These are phyloP conservation scores for Chelonus formosanus DNA, from an alignment of 2,888 invertebrate genomes.

Conservation along the genomic window DNA sequence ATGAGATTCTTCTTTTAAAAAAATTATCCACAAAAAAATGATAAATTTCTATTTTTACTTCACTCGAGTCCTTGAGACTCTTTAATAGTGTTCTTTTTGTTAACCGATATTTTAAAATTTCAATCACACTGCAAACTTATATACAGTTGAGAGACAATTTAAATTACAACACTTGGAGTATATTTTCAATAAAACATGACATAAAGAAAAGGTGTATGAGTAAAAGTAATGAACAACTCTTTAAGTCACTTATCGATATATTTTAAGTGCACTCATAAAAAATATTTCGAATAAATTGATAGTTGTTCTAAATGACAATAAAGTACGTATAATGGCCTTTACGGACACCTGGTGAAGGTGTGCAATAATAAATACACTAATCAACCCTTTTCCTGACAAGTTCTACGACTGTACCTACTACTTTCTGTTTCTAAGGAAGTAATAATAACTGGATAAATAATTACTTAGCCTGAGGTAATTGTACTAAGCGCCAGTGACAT, in stretches of 20 bases:
- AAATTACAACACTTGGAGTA: too few relatives aligned
- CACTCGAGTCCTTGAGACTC: too few relatives aligned
- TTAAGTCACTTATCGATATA: too few relatives aligned
- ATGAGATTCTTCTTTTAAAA: constrained; percentile 1
- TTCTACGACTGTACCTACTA: constrained; percentile 3
- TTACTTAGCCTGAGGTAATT: constrained; percentile 22
- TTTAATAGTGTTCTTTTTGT: background rate
- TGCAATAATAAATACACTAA: constrained; percentile 5
- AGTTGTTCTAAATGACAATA: constrained; percentile 12
- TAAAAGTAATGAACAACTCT: too few relatives aligned
- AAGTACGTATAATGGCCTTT: constrained; percentile 21
- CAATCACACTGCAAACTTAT: background rate
- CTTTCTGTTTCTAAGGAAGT: constrained; percentile 37
- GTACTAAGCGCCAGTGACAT: constrained; percentile 32
- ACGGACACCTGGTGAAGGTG: constrained; percentile 30
- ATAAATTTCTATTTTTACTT: background rate
- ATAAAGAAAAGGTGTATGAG: too few relatives aligned
- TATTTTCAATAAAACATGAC: too few relatives aligned
- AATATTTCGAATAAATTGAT: background rate
- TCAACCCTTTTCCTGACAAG: constrained; percentile 20
- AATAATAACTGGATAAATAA: constrained; percentile 20
- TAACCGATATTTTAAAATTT: background rate
- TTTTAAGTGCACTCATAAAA: background rate
- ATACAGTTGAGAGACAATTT: too few relatives aligned
- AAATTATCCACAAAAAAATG: background rate